Evolutionary conservation across 92 coral and sea anemone species (phyloP), one percentile per base, ranked within the genome.

Genomic region (Umimayanthus chanpuru): DNA sequence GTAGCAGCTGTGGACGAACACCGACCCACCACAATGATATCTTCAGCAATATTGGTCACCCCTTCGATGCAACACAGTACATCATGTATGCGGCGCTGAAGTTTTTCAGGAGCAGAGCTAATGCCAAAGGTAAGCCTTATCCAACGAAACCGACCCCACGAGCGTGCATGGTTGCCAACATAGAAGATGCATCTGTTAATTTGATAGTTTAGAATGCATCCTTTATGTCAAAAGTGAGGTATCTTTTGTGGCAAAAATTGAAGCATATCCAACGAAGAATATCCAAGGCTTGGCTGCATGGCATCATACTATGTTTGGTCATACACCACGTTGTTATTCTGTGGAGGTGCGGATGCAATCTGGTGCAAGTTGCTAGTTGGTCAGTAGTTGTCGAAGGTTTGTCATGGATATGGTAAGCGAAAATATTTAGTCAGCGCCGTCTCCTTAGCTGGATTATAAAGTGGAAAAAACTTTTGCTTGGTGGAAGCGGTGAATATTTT

Each of bases 61-160:
- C 95, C 92, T 28, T 85, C 89, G 5, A 93, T 39, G 32, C 89
- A 91, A 71, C 76, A 50, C 28, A 93, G 91, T 72, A 82, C 91
- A 81, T 91, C 92, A 65, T 91, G 88, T 49, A 93, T 77, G 36
- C 91, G 91, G 11, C 90, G 77, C 85, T 93, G 93, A 78, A 89
- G 86, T 71, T 91, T 89, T 49, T 93, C 91, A 73, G 93, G 93
- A 20, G 93, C 89, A 23, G 89, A 66, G 15, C 90, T 74, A 88
- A 90, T 78, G 61, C 93, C 92, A 91, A 93, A 90, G 25, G 93
- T 90, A 23, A 90, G 90, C 32, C 93, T 82, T 43, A 85, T 83
- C 91, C 93, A 92, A 32, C 93, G 88, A 87, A 88, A 88, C 26
- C 93, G 91, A 18, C 91, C 93, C 93, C 91, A 92, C 6, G 94